Percentiles rank a stretch among this genome's conserved stretches.
Conservation (phyloP, 1,140 invertebrate genomes). For the Dreissena rostriformis region DNA sequence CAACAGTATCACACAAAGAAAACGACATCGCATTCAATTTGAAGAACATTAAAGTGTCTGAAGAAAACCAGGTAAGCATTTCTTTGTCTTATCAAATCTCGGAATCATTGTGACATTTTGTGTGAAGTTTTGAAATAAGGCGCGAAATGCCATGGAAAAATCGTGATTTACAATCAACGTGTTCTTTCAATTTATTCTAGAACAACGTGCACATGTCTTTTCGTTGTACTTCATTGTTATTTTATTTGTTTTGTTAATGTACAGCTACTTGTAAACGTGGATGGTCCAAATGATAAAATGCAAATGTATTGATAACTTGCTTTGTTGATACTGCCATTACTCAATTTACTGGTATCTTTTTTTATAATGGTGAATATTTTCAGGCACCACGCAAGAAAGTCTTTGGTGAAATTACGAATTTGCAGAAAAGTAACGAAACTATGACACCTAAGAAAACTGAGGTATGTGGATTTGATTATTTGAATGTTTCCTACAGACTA, state of each 20-base stretch:
- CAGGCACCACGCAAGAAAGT: conserved; percentile 41
- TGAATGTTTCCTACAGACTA: too few species aligned
- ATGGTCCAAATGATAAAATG: not conserved
- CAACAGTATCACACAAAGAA: conserved; percentile 62
- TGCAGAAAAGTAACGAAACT: not conserved
- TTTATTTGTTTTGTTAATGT: too few species aligned
- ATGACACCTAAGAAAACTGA: too few species aligned
- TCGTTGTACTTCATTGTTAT: too few species aligned
- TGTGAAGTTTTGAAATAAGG: conserved; percentile 10
- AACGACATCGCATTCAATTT: conserved; percentile 61
- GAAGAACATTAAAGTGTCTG: conserved; percentile 65
- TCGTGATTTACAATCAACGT: too few species aligned
- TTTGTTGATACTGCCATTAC: not conserved
- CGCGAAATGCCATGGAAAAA: not conserved
- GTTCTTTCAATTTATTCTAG: too few species aligned
- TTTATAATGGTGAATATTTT: not conserved
- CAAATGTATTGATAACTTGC: not conserved
- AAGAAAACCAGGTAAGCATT: conserved; percentile 73
- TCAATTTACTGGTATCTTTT: not conserved
- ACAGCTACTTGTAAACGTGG: not conserved
- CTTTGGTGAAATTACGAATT: conserved; percentile 41
- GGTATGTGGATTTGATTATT: too few species aligned
- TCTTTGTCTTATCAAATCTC: too few species aligned
- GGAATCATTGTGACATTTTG: too few species aligned
- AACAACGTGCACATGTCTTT: too few species aligned